Percentiles rank a stretch among this genome's conserved stretches.
Conservation (phyloP, 2,797 vertebrate genomes). For the Lagocephalus sceleratus region DNA sequence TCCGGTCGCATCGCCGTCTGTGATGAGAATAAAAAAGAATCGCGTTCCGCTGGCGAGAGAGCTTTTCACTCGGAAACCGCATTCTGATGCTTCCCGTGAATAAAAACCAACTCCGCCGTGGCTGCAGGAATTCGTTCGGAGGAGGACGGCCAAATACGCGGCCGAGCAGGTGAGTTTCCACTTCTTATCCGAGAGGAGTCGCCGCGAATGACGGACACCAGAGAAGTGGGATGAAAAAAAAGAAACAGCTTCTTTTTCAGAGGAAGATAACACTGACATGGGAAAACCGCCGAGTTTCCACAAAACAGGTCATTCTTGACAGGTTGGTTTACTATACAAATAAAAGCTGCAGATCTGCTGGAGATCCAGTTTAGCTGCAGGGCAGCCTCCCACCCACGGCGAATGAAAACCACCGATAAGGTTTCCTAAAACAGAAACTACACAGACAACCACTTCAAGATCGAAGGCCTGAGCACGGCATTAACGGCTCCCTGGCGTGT, state of each 20-base stretch:
- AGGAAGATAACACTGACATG: constrained; percentile 14
- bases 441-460: constrained; percentile 2
- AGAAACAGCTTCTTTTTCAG: neutral
- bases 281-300: constrained; percentile 12
- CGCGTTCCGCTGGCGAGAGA: constrained; percentile 1
- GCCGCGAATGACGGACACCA: neutral
- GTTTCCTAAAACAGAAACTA: neutral
- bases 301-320: constrained; percentile 17
- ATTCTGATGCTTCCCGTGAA: constrained; percentile 12
- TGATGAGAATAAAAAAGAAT: constrained; percentile 13
- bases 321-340: constrained; percentile 19
- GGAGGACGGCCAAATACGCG: constrained; percentile 1
- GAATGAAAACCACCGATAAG: constrained; percentile 8
- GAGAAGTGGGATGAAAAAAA: neutral
- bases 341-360: constrained; percentile 13
- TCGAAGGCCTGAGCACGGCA: neutral
- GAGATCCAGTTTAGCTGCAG: constrained; percentile 13
- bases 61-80: constrained; percentile 11
- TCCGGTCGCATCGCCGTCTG: neutral
- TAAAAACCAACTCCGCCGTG: constrained; percentile 7
- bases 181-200: constrained; percentile 12
- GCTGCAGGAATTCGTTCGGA: constrained; percentile 10
- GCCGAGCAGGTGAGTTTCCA: neutral
- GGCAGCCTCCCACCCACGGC: neutral
- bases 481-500: neutral